phyloP scores from a whole-genome alignment of 2,888 invertebrate genomes.

The Oeneis ivallda region DNA sequence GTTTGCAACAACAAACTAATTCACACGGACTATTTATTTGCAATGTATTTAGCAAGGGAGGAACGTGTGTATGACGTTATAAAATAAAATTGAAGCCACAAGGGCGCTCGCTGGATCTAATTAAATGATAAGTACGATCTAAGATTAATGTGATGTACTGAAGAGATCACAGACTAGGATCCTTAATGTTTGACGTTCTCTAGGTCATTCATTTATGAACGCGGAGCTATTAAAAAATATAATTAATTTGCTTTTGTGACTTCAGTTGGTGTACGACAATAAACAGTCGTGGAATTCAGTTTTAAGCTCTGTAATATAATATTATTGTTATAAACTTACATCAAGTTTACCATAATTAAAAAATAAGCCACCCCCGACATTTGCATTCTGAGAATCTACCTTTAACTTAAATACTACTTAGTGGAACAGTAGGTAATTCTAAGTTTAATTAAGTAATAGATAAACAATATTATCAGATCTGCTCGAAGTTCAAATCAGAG shows the following conservation, averaged over 20 bases:
- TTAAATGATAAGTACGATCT: slow-evolving; percentile 80
- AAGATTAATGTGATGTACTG: slow-evolving; percentile 72
- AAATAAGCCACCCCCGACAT: no score
- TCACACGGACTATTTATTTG: slow-evolving; percentile 42
- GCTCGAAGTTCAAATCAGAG: no score
- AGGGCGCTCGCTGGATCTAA: slow-evolving; percentile 77
- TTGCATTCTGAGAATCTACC: no score
- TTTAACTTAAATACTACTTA: not conserved
- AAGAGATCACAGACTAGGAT: slow-evolving; percentile 63
- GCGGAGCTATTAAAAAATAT: slow-evolving; percentile 26
- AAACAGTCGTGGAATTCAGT: no score
- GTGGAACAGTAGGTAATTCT: not conserved
- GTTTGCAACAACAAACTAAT: slow-evolving; percentile 38
- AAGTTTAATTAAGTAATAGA: no score
- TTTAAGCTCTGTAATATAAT: no score
- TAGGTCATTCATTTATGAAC: slow-evolving; percentile 35
- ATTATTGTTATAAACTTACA: no score
- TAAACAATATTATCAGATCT: no score
- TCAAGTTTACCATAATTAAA: no score
- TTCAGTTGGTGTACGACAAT: not conserved
- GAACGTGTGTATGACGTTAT: slow-evolving; percentile 80
- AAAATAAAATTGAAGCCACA: slow-evolving; percentile 80
- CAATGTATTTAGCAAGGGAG: slow-evolving; percentile 63
- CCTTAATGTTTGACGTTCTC: slow-evolving; percentile 28
- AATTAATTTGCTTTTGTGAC: slow-evolving; percentile 27